phyloP scores from a whole-genome alignment of 2,888 invertebrate genomes.

The Philereme vetulata region DNA sequence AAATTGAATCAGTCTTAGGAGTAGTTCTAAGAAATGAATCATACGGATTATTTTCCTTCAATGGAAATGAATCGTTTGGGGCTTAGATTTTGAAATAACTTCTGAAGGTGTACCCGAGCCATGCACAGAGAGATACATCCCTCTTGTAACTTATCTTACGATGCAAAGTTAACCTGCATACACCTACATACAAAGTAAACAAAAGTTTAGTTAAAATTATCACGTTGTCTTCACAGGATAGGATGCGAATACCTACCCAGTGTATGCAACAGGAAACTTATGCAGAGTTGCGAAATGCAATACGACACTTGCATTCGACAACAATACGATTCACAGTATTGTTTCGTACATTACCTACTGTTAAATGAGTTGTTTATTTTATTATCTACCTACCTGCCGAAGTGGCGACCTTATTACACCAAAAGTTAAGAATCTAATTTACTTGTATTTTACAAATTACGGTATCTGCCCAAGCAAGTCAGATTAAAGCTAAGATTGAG shows the following conservation, averaged over 20 bases:
- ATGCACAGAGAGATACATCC: too few species aligned
- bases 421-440: too few species aligned
- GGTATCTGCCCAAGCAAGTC: too few species aligned
- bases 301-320: constrained; percentile 46
- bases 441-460: too few species aligned
- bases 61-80: constrained; percentile 40
- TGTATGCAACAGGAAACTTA: constrained; percentile 59
- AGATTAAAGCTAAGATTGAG: too few species aligned
- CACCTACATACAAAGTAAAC: too few species aligned
- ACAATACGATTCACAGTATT: constrained; percentile 60
- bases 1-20: constrained; percentile 64
- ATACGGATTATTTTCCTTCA: constrained; percentile 70
- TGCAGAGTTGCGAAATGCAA: constrained; percentile 59
- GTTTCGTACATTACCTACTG: constrained; percentile 37
- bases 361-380: constrained; percentile 5
- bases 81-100: constrained; percentile 7
- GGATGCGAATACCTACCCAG: constrained; percentile 20
- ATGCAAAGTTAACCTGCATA: too few species aligned
- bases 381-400: constrained; percentile 13
- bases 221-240: constrained; percentile 13
- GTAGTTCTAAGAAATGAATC: constrained; percentile 68
- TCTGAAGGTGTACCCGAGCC: too few species aligned
- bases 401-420: too few species aligned
- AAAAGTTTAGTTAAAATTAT: too few species aligned
- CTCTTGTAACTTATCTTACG: too few species aligned